Evolutionary conservation across 2,113 vertebrate genomes (phyloP).

Genomic region (Cinclus cinclus): DNA sequence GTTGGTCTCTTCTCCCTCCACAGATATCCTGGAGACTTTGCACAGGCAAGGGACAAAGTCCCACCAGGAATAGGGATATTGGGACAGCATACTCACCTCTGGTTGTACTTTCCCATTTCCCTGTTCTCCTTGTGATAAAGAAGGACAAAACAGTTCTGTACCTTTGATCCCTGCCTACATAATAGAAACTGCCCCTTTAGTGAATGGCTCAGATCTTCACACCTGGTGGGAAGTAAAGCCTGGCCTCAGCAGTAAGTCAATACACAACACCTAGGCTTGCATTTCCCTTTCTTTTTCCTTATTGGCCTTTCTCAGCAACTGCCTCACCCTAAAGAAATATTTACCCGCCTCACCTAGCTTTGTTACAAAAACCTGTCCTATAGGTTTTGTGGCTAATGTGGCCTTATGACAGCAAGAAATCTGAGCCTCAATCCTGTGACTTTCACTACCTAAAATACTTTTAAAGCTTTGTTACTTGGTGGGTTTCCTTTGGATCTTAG

Average conservation of each 20-base stretch:
- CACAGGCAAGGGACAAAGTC: not conserved
- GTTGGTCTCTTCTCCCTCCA: not conserved
- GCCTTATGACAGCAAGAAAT: not conserved
- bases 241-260: not conserved
- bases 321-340: constrained; percentile 32
- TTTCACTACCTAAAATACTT: not conserved
- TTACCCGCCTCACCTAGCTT: not conserved
- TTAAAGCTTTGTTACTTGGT: not conserved
- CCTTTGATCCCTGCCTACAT: not conserved
- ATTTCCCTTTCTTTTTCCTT: constrained; percentile 4
- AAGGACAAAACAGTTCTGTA: not conserved
- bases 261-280: not conserved
- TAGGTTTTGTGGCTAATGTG: constrained; percentile 7
- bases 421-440: not conserved
- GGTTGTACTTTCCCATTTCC: not conserved
- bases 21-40: not conserved
- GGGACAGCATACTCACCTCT: not conserved
- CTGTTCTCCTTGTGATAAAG: not conserved
- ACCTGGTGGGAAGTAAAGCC: not conserved
- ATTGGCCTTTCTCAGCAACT: not conserved
- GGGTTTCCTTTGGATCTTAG: not conserved
- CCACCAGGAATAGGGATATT: not conserved
- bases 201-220: not conserved
- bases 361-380: constrained; percentile 34
- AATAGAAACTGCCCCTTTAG: not conserved